Conservation (phyloP, 2,797 vertebrate genomes). For the Alexandromys oeconomus region DNA sequence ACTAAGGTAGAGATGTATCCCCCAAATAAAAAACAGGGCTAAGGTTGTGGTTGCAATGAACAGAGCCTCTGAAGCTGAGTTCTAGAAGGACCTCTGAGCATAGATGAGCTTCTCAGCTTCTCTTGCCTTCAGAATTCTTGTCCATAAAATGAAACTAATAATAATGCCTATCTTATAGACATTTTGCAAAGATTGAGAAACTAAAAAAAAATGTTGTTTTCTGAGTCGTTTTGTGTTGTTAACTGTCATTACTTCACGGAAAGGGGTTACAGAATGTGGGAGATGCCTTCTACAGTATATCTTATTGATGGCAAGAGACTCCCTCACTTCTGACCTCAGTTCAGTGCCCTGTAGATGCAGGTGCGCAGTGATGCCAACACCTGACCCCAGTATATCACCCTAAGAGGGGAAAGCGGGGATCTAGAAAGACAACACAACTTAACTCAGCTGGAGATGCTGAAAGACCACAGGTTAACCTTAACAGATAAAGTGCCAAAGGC, state of each 20-base stretch:
- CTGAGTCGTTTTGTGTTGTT: background rate
- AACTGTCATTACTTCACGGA: background rate
- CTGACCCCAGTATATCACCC: background rate
- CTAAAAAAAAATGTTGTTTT: background rate
- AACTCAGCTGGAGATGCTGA: too few species aligned
- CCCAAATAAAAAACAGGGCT: background rate
- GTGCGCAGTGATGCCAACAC: background rate
- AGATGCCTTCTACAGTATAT: background rate
- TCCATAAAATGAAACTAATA: background rate
- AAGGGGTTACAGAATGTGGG: background rate
- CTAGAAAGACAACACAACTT: background rate
- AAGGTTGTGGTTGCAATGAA: background rate
- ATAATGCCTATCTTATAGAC: background rate
- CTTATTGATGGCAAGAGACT: background rate
- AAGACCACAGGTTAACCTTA: background rate
- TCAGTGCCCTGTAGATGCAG: background rate
- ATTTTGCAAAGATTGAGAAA: background rate
- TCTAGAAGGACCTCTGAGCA: background rate
- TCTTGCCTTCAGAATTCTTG: background rate
- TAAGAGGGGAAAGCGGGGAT: background rate
- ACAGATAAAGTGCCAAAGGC: background rate
- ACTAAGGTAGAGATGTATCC: background rate
- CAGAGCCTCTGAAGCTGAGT: background rate
- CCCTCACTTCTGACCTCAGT: background rate
- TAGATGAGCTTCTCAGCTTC: background rate